Evolutionary conservation across 2,888 invertebrate genomes (phyloP).

Genomic region (Tubulanus polymorphus): DNA sequence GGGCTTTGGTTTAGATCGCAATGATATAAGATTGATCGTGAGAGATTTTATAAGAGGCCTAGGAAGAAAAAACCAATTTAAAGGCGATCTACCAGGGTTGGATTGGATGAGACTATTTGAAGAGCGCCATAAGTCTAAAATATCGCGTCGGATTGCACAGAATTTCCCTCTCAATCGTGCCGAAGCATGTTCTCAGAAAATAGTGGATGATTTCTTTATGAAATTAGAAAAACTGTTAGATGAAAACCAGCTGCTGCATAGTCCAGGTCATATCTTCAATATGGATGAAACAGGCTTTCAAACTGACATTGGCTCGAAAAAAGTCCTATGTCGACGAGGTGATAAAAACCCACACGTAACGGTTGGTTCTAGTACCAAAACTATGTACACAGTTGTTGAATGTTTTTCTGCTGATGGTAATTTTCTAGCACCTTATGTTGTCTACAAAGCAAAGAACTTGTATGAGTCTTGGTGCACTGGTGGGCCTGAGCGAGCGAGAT

Average conservation of each 20-base stretch:
- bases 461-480: constrained; percentile 13
- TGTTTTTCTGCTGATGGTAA: constrained; percentile 13
- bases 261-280: constrained; percentile 15
- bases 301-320: constrained; percentile 10
- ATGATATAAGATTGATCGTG: background rate
- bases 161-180: constrained; percentile 9
- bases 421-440: constrained; percentile 16
- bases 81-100: background rate
- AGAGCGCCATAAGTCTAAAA: constrained; percentile 8
- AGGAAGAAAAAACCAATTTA: background rate
- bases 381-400: constrained; percentile 16
- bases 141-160: constrained; percentile 12
- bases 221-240: constrained; percentile 11
- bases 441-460: constrained; percentile 15
- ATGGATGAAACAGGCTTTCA: constrained; percentile 14
- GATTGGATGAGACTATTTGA: constrained; percentile 1
- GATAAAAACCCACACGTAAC: constrained; percentile 11
- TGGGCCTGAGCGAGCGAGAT: constrained; percentile 9
- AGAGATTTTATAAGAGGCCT: background rate
- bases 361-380: constrained; percentile 9
- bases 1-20: background rate
- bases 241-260: no score
- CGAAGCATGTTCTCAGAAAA: constrained; percentile 11
- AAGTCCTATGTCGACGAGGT: constrained; percentile 10
- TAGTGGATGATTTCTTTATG: constrained; percentile 12